Conservation (phyloP, 2,888 invertebrate species). For the Philhelius pedissequus region DNA sequence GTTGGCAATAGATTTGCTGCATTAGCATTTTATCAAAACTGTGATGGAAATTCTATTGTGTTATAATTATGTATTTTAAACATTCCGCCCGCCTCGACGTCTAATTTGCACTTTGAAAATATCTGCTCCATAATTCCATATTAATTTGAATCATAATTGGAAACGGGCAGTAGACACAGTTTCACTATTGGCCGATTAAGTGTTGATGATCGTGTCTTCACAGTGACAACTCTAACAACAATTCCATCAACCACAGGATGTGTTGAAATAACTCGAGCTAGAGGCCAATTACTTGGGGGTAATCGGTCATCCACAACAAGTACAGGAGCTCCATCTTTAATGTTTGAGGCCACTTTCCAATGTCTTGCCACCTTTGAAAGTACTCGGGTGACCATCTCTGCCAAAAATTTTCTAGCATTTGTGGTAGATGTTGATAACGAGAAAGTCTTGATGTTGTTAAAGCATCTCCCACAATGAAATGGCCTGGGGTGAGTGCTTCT, state of each 20-base stretch:
- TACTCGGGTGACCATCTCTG: neutral
- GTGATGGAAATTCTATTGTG: no score
- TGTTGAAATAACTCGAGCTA: neutral
- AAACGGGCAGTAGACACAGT: neutral
- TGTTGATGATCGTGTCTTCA: neutral
- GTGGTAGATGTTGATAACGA: conserved; percentile 9
- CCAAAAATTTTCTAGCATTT: neutral
- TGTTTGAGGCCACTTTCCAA: neutral
- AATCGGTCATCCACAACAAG: neutral
- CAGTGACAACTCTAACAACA: neutral
- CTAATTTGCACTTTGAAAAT: neutral
- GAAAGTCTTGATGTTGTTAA: neutral
- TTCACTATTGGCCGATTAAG: neutral
- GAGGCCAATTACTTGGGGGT: neutral
- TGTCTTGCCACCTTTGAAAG: neutral
- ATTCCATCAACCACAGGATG: neutral
- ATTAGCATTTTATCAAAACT: no score
- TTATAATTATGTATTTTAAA: neutral
- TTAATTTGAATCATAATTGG: neutral
- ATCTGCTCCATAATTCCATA: neutral
- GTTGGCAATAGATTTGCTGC: no score
- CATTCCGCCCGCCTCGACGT: neutral
- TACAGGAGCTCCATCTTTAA: neutral
- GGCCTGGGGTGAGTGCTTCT: no score
- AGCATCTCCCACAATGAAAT: no score